Evolutionary conservation across 2,797 vertebrate species (phyloP), one percentile per base, ranked within the genome.

Genomic region (Muraenolepis orangiensis): DNA sequence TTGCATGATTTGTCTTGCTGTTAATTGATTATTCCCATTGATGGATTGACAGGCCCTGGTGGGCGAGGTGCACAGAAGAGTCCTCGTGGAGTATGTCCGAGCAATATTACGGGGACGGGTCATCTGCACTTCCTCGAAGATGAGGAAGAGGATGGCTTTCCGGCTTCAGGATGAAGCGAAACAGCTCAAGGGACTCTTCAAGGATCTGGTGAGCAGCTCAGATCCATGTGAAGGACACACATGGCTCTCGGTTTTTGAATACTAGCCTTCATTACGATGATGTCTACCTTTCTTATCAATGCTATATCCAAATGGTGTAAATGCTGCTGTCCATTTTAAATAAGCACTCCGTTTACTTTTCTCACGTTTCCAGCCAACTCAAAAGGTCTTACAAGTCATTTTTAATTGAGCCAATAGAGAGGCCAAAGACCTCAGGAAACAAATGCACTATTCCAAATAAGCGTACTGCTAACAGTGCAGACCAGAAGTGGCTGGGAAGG

Each of bases 181-280:
- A 32, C 96, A 97, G 87, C 91, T 98, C 26, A 95, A 95, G 72
- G 93, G 95, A 70, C 95, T 98, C 77, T 98, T 98, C 83, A 89
- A 90, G 75, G 93, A 96, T 78, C 87, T 98, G 95, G 97, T 98
- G 77, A 96, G 93, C 82, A 30, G 13, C 18, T 26, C 57, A 4
- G 36, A 64, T 42, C 16, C 57, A 64, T 14, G 13, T n/a, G n/a
- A 64, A 64, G 20, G 2, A 57, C 20, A 23, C 57, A 12, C n/a
- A 12, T 12, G n/a, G 26, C 8, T 64, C 57, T 26, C 57, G 12
- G 57, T 26, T 64, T 8, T 64, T 3, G 10, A 64, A 64, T 64
- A 4, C 57, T 26, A 26, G n/a, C 23, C 57, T 13, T 26, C 12
- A 26, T 64, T 26, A 12, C 7, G n/a, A 64, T 26, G 3, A 64